These are phyloP conservation scores for Pelodiscus sinensis DNA, from an alignment of 2,113 vertebrate genomes.

Conservation along the genomic window DNA sequence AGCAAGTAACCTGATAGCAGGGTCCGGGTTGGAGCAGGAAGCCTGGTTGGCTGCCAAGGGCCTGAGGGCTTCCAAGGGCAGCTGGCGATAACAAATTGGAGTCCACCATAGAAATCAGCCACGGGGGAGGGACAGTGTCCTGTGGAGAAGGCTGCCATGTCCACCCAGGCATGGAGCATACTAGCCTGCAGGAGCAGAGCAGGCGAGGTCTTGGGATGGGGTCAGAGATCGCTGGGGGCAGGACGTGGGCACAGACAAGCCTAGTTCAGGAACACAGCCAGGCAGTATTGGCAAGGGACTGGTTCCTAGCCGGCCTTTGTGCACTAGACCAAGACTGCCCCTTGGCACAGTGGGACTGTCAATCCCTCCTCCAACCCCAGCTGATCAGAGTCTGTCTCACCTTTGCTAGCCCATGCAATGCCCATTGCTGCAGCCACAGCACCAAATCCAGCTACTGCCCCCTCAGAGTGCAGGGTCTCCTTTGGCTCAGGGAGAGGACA, in stretches of 20 bases:
- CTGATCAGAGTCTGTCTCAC: background rate
- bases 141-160: background rate
- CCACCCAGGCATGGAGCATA: background rate
- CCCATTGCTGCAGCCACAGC: background rate
- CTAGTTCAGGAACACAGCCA: background rate
- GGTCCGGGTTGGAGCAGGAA: background rate
- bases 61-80: background rate
- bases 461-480: background rate
- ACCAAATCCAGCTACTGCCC: background rate
- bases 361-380: background rate
- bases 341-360: background rate
- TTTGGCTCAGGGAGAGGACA: background rate
- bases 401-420: background rate
- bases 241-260: background rate
- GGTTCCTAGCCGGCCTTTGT: background rate
- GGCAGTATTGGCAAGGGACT: background rate
- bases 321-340: background rate
- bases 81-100: background rate
- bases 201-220: background rate
- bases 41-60: background rate
- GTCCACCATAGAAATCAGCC: background rate
- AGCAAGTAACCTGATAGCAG: background rate
- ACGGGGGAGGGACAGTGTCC: background rate
- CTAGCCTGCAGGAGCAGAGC: background rate
- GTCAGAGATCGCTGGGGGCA: background rate